Evolutionary conservation across 2,888 invertebrate genomes (phyloP).

Genomic region (Synanthedon andrenaeformis): DNA sequence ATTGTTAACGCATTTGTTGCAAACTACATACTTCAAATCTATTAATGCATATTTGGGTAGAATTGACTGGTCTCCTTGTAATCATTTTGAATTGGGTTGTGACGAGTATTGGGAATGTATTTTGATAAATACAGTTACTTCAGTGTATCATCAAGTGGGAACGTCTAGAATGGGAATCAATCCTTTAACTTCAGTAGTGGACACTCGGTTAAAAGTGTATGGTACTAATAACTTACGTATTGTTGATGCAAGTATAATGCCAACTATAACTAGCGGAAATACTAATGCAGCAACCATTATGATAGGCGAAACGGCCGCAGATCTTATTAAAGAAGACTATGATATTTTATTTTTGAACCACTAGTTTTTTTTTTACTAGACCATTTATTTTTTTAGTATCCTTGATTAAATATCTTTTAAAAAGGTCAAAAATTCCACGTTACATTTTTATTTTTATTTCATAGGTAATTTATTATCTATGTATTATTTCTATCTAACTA

Average conservation of each 20-base stretch:
- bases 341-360: not conserved
- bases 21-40: conserved; percentile 27
- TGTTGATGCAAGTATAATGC: conserved; percentile 84
- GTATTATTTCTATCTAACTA: no score
- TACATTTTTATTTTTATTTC: no score
- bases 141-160: conserved; percentile 78
- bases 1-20: conserved; percentile 25
- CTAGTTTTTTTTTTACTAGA: not conserved
- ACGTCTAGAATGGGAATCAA: conserved; percentile 71
- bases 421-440: no score
- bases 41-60: conserved; percentile 26
- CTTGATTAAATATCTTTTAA: no score
- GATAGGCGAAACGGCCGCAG: conserved; percentile 83
- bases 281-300: conserved; percentile 83
- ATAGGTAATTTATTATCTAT: no score
- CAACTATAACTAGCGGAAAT: conserved; percentile 79
- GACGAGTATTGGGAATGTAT: conserved; percentile 37
- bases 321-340: conserved; percentile 73
- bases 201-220: conserved; percentile 73
- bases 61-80: conserved; percentile 27
- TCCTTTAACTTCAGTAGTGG: conserved; percentile 48
- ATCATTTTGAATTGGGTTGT: conserved; percentile 22
- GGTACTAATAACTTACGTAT: conserved; percentile 75
- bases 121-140: conserved; percentile 48
- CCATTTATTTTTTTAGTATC: no score